Evolutionary conservation across 2,888 invertebrate genomes (phyloP).

Genomic region (Sphecodes monilicornis): DNA sequence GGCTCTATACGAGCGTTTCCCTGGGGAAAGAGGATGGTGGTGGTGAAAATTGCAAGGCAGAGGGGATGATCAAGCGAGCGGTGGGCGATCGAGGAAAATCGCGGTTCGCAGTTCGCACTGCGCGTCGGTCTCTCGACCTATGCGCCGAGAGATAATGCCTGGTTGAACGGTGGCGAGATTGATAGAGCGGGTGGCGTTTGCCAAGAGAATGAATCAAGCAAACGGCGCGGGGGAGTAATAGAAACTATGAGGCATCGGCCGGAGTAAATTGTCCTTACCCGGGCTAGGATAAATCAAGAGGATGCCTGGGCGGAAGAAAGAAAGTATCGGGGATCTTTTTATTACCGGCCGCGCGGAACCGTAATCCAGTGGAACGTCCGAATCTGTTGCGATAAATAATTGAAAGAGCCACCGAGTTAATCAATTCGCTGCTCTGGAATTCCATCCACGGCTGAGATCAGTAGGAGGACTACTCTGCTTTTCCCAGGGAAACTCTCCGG

Average conservation of each 20-base stretch:
- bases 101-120: not conserved
- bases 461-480: not conserved
- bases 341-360: not conserved
- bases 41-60: not conserved
- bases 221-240: constrained; percentile 32
- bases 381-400: constrained; percentile 14
- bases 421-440: not conserved
- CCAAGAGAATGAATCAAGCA: constrained; percentile 48
- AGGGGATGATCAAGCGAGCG: not conserved
- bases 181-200: constrained; percentile 39
- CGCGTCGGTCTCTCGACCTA: not conserved
- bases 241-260: constrained; percentile 32
- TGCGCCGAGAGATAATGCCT: constrained; percentile 4
- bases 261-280: constrained; percentile 20
- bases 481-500: constrained; percentile 2
- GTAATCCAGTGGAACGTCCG: constrained; percentile 1
- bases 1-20: not conserved
- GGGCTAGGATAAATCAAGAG: constrained; percentile 2
- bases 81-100: constrained; percentile 5
- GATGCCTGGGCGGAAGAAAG: not conserved
- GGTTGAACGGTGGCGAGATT: constrained; percentile 32
- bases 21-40: not conserved
- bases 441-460: not conserved
- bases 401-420: constrained; percentile 4
- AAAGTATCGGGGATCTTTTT: not conserved